These are phyloP conservation scores for Alosa alosa DNA, from an alignment of 2,113 vertebrate genomes.

Conservation along the genomic window DNA sequence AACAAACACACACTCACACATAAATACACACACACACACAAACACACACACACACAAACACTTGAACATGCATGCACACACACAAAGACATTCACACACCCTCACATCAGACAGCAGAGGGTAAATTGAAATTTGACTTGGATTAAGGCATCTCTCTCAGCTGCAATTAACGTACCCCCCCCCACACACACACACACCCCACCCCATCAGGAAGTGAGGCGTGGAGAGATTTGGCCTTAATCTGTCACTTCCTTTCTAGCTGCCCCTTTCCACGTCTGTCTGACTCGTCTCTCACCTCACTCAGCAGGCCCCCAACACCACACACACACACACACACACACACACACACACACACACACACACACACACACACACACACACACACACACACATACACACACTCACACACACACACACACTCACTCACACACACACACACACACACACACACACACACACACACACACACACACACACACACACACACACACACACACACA, in stretches of 20 bases:
- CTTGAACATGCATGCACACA: too few species aligned
- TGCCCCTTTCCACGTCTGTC: neutral
- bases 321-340: neutral
- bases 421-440: neutral
- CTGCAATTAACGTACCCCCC: neutral
- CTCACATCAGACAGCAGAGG: slow-evolving; percentile 13
- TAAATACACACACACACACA: too few species aligned
- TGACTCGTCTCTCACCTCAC: neutral
- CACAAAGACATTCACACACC: neutral
- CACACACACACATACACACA: neutral
- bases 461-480: slow-evolving; percentile 6
- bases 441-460: neutral
- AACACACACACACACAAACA: too few species aligned
- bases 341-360: neutral
- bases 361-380: neutral
- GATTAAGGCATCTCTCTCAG: slow-evolving; percentile 1
- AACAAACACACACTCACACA: too few species aligned
- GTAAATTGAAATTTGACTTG: slow-evolving; percentile 26
- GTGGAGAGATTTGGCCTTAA: neutral
- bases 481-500: neutral
- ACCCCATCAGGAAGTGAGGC: neutral
- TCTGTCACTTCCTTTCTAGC: neutral
- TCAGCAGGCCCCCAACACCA: neutral
- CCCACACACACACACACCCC: neutral
- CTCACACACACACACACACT: neutral